Base-by-base conservation (phyloP, 2,797 vertebrate genomes). In the Rhinatrema bivittatum region DNA sequence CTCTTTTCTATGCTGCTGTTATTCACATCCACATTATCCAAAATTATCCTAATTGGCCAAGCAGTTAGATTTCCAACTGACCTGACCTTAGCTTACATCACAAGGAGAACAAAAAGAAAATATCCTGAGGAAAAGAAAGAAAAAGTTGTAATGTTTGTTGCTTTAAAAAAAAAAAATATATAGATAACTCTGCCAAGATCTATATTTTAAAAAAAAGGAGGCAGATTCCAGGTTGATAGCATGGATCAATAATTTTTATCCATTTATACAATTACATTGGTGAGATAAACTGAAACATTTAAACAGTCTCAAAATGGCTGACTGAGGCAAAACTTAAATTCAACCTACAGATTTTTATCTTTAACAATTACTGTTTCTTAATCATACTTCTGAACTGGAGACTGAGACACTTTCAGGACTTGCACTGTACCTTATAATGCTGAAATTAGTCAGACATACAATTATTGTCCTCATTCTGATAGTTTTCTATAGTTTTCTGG, bases 41-140 rank as follows among this genome's bases (percentile, higher is more conserved):
- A 39, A 54, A 44, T 51, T 51, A 39, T 21, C 18, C 36, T 72
- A 69, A 69, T 36, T 69, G 60, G 39, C 20, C 61, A 44, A 63
- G 23, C 16, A 40, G 40, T 64, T 56, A 46, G 65, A 36, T 51
- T 68, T 55, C 39, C 61, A 9, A 6, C 12, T 62, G 31, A 29
- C 9, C 16, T 56, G 43, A 45, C 36, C 42, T 25, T 5, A 53
- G 19, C 3, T 56, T 24, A 16, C 13, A 25, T 0, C 2, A 16
- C 56, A 22, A 20, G 62, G 25, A 40, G 3, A 42, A 50, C 34
- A 37, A 8, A 17, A 18, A 35, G 33, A 6, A 4, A 11, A 28
- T 2, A 2, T 31, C 27, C 21, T 13, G 31, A 54, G 39, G 16
- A 26, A 45, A 27, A 31, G 16, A 30, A 23, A 33, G 14, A 44